Evolutionary conservation across 2,113 vertebrate genomes (phyloP).

Genomic region (Melanostigma gelatinosum): DNA sequence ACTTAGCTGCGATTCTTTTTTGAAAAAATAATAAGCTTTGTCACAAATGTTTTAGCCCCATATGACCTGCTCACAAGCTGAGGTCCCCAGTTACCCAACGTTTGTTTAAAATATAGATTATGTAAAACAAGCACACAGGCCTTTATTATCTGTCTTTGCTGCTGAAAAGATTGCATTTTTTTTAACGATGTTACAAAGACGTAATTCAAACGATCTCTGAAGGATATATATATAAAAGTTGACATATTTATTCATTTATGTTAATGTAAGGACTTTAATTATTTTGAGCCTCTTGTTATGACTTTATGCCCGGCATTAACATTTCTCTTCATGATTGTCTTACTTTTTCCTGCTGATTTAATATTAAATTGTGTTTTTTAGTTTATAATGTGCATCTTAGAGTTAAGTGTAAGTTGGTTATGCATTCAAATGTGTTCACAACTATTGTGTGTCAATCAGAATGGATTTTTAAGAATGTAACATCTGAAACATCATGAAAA

Average conservation of each 20-base stretch:
- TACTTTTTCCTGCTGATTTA: not conserved
- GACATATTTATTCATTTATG: not conserved
- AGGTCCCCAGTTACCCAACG: not conserved
- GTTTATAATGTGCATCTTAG: not conserved
- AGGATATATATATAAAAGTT: not conserved
- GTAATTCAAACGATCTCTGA: not conserved
- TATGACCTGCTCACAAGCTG: not conserved
- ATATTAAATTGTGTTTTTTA: not conserved
- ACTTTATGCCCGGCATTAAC: not conserved
- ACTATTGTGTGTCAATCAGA: not conserved
- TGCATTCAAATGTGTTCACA: not conserved
- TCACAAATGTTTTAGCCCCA: not conserved
- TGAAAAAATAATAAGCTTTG: not conserved
- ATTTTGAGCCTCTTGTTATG: not conserved
- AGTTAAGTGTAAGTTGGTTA: not conserved
- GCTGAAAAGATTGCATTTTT: not conserved
- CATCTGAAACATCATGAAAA: not conserved
- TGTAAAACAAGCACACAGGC: not conserved
- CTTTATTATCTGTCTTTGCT: not conserved
- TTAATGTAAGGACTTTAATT: not conserved
- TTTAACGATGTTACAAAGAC: not conserved
- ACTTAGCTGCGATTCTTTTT: not conserved
- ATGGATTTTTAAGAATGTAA: not conserved
- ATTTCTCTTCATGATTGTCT: not conserved
- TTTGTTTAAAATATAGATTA: not conserved